Base-by-base conservation (phyloP, 1,140 invertebrate genomes). In the Oscheius sp. region DNA sequence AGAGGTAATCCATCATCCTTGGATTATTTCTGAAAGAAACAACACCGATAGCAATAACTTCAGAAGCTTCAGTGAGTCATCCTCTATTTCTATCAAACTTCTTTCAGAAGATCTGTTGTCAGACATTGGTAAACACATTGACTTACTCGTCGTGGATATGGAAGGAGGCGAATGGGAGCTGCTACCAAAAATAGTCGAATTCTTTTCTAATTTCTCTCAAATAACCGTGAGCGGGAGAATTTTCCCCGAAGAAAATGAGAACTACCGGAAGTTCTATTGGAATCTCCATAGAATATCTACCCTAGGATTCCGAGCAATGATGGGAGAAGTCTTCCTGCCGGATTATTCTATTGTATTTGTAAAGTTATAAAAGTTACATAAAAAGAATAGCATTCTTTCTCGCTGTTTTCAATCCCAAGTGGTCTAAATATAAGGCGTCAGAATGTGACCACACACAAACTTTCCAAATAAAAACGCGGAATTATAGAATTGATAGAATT, bases 171-270 rank as follows among this genome's bases (percentile, higher is more conserved):
- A 55, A 26, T 55, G 49, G 49, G 49, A 55, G 23, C 49, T 55
- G 15, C 49, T 55, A 15, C 28, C 49, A 13, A 15, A 55, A 26
- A 15, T 55, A 4, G 4, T 55, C 7, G 7, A 15, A 7, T 20
- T 55, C 23, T 7, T 26, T 13, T 4, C 7, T 4, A 7, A 55
- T 4, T 15, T 55, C 4, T 4, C 15, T 20, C 49, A 55, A 23
- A 55, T 55, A 15, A 20, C 49, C 7, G 28, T 55, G 15, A 7
- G 49, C 4, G 49, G 49, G 7, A 15, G 49, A 13, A 7, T 55
- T 23, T 55, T 55, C 23, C 49, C 49, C 49, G 49, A 55, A 23
- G 49, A 55, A 26, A 55, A 55, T 23, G 49, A 55, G 23, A 55
- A 55, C 49, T 55, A 55, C 23, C 49, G 49, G 7, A 4, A 13